Conservation (phyloP, 2,888 invertebrate genomes). For the Erebia palarica region DNA sequence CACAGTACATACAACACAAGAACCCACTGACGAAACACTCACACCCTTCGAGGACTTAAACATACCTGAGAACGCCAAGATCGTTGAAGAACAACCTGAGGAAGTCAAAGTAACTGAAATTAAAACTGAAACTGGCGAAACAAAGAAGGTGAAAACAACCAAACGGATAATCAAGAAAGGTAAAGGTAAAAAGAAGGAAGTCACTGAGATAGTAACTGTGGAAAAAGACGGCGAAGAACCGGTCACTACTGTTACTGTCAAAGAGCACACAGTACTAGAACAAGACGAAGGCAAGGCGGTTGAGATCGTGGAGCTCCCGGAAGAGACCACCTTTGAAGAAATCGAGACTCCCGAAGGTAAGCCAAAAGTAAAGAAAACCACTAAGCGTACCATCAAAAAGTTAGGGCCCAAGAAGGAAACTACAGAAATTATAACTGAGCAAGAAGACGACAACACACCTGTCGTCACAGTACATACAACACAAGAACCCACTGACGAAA, state of each 20-base stretch:
- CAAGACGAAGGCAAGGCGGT: background rate
- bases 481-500: slow-evolving; percentile 20
- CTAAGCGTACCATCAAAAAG: slow-evolving; percentile 48
- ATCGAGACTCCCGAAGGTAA: background rate
- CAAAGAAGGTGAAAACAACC: background rate
- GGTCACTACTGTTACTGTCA: background rate
- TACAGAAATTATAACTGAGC: slow-evolving; percentile 27
- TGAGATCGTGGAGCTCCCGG: slow-evolving; percentile 1
- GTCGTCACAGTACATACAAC: slow-evolving; percentile 11
- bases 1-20: background rate
- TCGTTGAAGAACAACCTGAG: background rate
- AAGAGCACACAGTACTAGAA: background rate
- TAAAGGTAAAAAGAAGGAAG: background rate
- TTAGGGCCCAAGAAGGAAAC: slow-evolving; percentile 44
- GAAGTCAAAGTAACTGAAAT: background rate
- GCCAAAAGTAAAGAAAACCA: background rate
- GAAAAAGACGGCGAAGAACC: slow-evolving; percentile 3
- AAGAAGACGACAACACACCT: slow-evolving; percentile 47
- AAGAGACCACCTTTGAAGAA: slow-evolving; percentile 2
- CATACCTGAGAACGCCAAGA: background rate
- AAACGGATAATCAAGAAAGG: background rate
- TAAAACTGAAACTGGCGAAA: background rate
- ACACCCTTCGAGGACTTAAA: background rate
- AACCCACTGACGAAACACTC: background rate
- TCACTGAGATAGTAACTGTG: background rate